Evolutionary conservation across 1,140 invertebrate species (phyloP).

Genomic region (Copidosoma floridanum): DNA sequence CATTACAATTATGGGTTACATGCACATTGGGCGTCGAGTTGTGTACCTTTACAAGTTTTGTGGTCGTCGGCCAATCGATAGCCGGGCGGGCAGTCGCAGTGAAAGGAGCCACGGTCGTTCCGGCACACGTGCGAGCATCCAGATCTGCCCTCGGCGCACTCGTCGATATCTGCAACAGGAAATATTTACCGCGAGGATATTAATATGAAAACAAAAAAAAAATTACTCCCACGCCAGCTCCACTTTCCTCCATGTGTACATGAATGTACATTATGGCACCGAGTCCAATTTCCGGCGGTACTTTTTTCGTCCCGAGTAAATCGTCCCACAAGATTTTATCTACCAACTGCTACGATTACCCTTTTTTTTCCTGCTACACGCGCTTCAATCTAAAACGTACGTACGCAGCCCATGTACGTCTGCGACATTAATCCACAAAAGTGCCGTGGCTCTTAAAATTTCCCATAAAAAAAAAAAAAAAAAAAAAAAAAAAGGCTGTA

Average conservation of each 20-base stretch:
- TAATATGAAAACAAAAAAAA: constrained; percentile 6
- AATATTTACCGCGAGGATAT: background rate
- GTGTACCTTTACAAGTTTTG: constrained; percentile 67
- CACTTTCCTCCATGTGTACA: no score
- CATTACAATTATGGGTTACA: no score
- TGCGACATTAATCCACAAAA: no score
- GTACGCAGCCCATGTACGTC: no score
- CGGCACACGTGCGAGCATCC: constrained; percentile 61
- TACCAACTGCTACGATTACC: background rate
- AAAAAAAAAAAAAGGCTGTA: no score
- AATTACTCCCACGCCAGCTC: no score
- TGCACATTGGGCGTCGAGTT: no score
- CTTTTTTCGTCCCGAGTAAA: background rate
- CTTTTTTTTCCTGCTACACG: no score
- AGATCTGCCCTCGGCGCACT: constrained; percentile 68
- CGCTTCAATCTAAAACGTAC: no score
- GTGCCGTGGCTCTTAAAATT: no score
- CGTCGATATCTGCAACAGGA: constrained; percentile 72
- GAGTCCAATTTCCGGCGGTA: background rate
- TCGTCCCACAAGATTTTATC: constrained; percentile 6
- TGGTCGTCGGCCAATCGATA: constrained; percentile 54
- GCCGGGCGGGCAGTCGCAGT: constrained; percentile 50
- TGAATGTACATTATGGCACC: no score
- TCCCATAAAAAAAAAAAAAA: no score
- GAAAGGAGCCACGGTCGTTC: constrained; percentile 56